phyloP scores from a whole-genome alignment of 2,113 vertebrate species.

The Blennius ocellaris region DNA sequence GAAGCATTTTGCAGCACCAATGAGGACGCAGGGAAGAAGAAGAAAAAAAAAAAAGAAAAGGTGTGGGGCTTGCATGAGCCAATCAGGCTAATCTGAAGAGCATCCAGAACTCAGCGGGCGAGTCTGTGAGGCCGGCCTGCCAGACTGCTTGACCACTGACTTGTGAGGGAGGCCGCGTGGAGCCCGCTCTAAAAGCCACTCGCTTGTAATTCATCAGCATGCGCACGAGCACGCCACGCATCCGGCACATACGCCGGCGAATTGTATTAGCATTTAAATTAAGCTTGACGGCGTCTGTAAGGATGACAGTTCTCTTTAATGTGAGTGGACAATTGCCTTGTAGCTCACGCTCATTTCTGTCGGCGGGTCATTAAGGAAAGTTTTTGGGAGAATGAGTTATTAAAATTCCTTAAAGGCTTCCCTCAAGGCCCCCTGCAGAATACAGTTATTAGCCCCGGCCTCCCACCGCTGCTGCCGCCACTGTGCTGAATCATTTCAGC shows the following conservation, averaged over 20 bases:
- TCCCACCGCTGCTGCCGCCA: constrained; percentile 36
- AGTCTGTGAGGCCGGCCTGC: constrained; percentile 65
- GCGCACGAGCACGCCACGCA: constrained; percentile 29
- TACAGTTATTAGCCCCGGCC: constrained; percentile 47
- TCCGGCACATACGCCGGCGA: constrained; percentile 50
- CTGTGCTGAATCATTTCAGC: constrained; percentile 57
- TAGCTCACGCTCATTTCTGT: constrained; percentile 47
- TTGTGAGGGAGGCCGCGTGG: constrained; percentile 47
- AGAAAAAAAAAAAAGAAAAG: constrained; percentile 32
- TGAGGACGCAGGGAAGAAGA: too few species aligned
- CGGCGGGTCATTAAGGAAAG: constrained; percentile 51
- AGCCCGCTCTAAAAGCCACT: constrained; percentile 50
- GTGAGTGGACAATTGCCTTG: constrained; percentile 55
- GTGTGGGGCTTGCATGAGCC: constrained; percentile 46
- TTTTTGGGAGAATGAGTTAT: constrained; percentile 63
- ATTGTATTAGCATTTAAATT: constrained; percentile 75
- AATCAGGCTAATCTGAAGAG: constrained; percentile 66
- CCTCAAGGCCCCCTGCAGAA: constrained; percentile 59
- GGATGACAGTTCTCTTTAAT: constrained; percentile 42
- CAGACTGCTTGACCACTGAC: constrained; percentile 69
- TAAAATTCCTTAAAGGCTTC: constrained; percentile 64
- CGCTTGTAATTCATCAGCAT: constrained; percentile 69
- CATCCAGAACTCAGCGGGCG: constrained; percentile 70
- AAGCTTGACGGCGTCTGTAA: constrained; percentile 57
- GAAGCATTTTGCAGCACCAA: constrained; percentile 64